These are phyloP conservation scores for Platycercus adscitus DNA, from an alignment of 2,113 vertebrate species.

Conservation along the genomic window DNA sequence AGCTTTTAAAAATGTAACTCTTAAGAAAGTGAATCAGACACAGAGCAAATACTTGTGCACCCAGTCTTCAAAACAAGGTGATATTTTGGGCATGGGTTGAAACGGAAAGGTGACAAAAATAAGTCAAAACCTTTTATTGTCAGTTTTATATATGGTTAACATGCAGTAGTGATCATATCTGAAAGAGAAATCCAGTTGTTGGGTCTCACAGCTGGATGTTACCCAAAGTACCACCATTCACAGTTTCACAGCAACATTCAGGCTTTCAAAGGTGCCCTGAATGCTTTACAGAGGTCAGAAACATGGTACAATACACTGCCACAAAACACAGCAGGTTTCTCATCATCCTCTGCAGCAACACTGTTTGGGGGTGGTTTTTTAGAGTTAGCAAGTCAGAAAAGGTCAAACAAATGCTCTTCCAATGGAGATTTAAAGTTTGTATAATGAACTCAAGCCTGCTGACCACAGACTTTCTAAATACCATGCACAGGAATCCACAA, in stretches of 20 bases:
- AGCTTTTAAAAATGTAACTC: background rate
- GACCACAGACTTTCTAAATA: background rate
- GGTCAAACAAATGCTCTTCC: background rate
- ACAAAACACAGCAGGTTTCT: background rate
- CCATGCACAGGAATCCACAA: background rate
- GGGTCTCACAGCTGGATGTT: background rate
- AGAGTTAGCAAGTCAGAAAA: background rate
- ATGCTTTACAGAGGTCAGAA: background rate
- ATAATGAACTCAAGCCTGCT: background rate
- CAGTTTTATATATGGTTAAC: background rate
- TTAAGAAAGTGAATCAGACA: background rate
- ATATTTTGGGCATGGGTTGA: rapidly evolving
- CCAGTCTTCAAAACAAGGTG: background rate
- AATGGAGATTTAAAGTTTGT: background rate
- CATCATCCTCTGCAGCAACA: background rate
- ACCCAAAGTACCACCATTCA: background rate
- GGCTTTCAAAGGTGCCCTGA: background rate
- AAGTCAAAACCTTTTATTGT: background rate
- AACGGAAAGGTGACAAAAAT: background rate
- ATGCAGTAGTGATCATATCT: background rate
- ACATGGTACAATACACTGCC: background rate
- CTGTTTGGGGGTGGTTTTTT: rapidly evolving
- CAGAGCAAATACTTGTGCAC: background rate
- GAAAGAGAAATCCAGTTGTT: background rate
- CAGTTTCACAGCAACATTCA: background rate